A percentile compares a stretch with the other conserved stretches of the same genome.
phyloP scores from a whole-genome alignment of 2,888 invertebrate species.

The Spisula subtruncata region DNA sequence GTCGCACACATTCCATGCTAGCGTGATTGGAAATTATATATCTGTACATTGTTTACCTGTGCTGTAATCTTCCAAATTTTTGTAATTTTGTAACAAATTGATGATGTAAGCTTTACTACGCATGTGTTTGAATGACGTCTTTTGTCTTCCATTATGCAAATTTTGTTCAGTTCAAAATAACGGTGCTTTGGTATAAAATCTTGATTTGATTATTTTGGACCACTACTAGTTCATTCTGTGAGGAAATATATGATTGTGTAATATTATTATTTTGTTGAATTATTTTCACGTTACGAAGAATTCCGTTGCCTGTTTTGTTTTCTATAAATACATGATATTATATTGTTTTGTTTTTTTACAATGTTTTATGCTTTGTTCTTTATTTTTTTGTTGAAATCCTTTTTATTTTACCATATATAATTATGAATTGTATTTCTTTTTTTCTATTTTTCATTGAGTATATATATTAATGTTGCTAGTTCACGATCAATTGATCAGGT shows the following conservation, averaged over 20 bases:
- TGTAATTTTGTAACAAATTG: constrained; percentile 13
- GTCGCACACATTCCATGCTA: background rate
- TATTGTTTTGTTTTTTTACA: background rate
- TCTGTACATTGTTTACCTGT: background rate
- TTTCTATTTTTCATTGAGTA: background rate
- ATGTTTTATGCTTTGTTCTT: background rate
- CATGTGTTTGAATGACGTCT: background rate
- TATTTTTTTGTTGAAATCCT: background rate
- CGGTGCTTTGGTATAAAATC: too few species aligned
- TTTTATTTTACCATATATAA: background rate
- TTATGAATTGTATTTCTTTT: constrained; percentile 3
- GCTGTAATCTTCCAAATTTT: background rate
- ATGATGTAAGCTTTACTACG: background rate
- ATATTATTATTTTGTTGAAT: too few species aligned
- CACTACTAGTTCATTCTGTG: too few species aligned
- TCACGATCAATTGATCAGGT: constrained; percentile 42
- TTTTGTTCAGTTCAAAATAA: background rate
- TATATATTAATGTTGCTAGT: constrained; percentile 22
- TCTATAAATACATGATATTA: background rate
- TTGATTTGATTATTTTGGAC: too few species aligned
- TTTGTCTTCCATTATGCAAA: background rate
- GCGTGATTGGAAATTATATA: background rate
- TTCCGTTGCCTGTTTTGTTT: background rate
- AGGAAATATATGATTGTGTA: too few species aligned
- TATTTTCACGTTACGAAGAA: too few species aligned